phyloP scores from a whole-genome alignment of 2,113 vertebrate genomes.

The Pelobates fuscus region DNA sequence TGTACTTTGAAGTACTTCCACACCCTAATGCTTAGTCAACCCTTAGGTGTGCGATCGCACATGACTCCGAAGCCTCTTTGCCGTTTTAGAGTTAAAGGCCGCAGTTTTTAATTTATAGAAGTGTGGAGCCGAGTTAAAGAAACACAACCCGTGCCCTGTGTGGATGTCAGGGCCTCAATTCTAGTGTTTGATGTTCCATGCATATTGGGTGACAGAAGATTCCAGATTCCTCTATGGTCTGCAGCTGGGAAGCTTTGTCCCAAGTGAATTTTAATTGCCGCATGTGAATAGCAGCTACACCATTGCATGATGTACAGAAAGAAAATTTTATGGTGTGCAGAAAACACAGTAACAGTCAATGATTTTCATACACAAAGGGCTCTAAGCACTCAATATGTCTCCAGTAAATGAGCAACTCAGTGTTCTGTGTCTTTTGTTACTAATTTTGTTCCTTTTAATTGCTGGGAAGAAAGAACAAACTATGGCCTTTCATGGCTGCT shows the following conservation, averaged over 20 bases:
- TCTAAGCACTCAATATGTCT: slow-evolving; percentile 38
- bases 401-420: slow-evolving; percentile 41
- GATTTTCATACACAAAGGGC: slow-evolving; percentile 40
- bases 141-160: neutral
- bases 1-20: no score
- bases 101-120: neutral
- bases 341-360: slow-evolving; percentile 36
- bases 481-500: slow-evolving; percentile 43
- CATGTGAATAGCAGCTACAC: slow-evolving; percentile 21
- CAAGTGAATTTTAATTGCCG: slow-evolving; percentile 38
- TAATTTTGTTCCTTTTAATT: slow-evolving; percentile 41
- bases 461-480: slow-evolving; percentile 38
- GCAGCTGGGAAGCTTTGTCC: slow-evolving; percentile 31
- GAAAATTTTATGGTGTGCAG: slow-evolving; percentile 26
- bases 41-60: no score
- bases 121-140: neutral
- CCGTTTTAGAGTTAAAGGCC: neutral
- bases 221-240: slow-evolving; percentile 21
- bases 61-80: no score
- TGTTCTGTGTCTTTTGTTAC: slow-evolving; percentile 27
- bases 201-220: slow-evolving; percentile 19
- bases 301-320: slow-evolving; percentile 25
- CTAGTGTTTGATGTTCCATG: slow-evolving; percentile 2
- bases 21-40: no score
- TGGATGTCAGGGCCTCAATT: neutral